Base-by-base conservation (phyloP, 2,888 invertebrate species). In the Nasonia oneida region DNA sequence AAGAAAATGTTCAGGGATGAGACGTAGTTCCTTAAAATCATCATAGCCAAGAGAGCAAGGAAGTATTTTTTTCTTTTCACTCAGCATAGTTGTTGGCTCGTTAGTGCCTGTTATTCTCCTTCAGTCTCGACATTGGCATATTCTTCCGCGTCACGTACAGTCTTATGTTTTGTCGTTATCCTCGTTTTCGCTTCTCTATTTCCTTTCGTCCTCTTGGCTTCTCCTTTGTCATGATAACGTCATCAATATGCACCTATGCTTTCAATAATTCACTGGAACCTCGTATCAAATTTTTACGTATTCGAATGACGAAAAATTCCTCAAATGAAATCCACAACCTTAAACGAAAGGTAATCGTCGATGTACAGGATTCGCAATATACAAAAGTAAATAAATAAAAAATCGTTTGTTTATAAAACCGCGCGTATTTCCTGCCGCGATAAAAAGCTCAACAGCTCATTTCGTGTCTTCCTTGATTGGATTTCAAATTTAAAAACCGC, bases 381-480 rank as follows among this genome's bases (percentile, higher is more conserved):
- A 8, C 47, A 8, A 12, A 8, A 18, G 8, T 61, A 61, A 23
- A 61, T 6, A 61, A 23, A 23, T 61, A 5, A 23, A 23, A 61
- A 47, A 12, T n/a, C 23, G 3, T 61, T 61, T n/a, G 57, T 8
- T 6, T 61, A 23, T 8, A 61, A 61, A 61, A 61, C 1, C 57
- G 23, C 57, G 18, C 77, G 18, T 6, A 61, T 61, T 37, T 76
- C 33, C 23, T 77, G 23, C 1, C 1, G 29, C 29, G 1, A 29
- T 29, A 29, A 57, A 61, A 78, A 29, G 33, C 18, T 18, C 15
- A 67, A 39, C 70, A 73, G 57, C 39, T 71, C 70, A 80, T 80
- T 71, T 47, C 37, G 10, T 33, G 39, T n/a, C 50, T 53, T 73
- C 39, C 39, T 81, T 81, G 81, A 73, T 73, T 57, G n/a, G 39